A percentile compares a stretch with the other conserved stretches of the same genome.
Conservation (phyloP, 2,797 vertebrate genomes). For the Bovichtus variegatus region DNA sequence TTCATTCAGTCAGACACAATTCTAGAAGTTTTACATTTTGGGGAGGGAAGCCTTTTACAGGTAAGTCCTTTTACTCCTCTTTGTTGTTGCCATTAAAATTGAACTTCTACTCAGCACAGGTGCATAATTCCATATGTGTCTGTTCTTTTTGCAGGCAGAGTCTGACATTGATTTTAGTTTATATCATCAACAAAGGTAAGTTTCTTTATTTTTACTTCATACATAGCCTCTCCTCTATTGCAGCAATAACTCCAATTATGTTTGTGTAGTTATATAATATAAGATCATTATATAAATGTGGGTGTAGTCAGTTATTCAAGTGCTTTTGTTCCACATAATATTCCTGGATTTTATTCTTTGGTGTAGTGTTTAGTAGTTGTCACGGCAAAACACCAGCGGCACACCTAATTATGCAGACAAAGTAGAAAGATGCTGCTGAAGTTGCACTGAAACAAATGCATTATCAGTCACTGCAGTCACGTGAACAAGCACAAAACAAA, state of each 20-base stretch:
- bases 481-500: neutral
- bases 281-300: neutral
- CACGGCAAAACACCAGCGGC: neutral
- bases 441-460: neutral
- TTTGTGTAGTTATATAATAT: neutral
- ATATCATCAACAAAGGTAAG: conserved; percentile 97
- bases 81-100: neutral
- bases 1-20: conserved; percentile 98
- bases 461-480: neutral
- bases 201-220: neutral
- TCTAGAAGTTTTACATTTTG: conserved; percentile 97
- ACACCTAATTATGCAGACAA: neutral
- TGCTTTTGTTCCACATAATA: neutral
- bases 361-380: neutral
- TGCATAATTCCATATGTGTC: conserved; percentile 6
- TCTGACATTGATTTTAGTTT: conserved; percentile 95
- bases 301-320: neutral
- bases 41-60: conserved; percentile 95
- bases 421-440: neutral
- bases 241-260: neutral
- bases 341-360: neutral
- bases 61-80: conserved; percentile 75
- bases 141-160: conserved; percentile 88
- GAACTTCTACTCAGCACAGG: neutral
- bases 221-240: neutral